Conservation (phyloP, 1,140 invertebrate species). For the Bombus waltoni region DNA sequence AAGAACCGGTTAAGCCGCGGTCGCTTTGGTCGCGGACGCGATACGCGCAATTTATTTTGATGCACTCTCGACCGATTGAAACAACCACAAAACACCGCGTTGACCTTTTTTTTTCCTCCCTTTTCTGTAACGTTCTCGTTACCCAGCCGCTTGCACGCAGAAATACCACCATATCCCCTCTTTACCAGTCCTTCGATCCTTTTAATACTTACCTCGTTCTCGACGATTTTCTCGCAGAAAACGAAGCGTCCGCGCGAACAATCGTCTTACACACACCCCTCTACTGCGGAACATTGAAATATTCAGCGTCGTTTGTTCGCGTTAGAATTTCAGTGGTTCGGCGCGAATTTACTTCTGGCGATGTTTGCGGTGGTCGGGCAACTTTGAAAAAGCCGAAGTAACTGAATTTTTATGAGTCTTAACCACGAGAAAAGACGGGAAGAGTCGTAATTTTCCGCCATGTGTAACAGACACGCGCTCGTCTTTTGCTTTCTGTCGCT, state of each 20-base stretch:
- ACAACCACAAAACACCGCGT: slow-evolving; percentile 34
- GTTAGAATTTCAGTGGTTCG: background rate
- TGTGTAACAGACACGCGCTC: slow-evolving; percentile 34
- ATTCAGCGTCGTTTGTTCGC: background rate
- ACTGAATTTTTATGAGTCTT: slow-evolving; percentile 55
- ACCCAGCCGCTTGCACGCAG: background rate
- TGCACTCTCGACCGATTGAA: slow-evolving; percentile 42
- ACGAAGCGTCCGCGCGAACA: background rate
- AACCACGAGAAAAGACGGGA: slow-evolving; percentile 48
- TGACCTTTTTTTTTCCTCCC: background rate
- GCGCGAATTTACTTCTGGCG: slow-evolving; percentile 4
- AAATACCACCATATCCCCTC: too few species aligned
- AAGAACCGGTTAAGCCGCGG: slow-evolving; percentile 28
- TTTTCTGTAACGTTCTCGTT: background rate
- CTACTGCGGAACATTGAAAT: background rate
- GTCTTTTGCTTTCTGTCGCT: slow-evolving; percentile 30
- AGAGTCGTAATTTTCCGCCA: slow-evolving; percentile 48
- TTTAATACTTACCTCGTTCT: too few species aligned
- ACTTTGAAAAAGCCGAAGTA: slow-evolving; percentile 33
- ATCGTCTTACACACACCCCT: background rate
- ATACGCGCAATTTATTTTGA: slow-evolving; percentile 45
- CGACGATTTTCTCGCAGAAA: background rate
- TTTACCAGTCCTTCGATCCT: too few species aligned
- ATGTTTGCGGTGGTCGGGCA: slow-evolving; percentile 53
- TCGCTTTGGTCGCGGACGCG: slow-evolving; percentile 24